Conservation (phyloP, 2,113 vertebrate species). For the Nipponia nippon region DNA sequence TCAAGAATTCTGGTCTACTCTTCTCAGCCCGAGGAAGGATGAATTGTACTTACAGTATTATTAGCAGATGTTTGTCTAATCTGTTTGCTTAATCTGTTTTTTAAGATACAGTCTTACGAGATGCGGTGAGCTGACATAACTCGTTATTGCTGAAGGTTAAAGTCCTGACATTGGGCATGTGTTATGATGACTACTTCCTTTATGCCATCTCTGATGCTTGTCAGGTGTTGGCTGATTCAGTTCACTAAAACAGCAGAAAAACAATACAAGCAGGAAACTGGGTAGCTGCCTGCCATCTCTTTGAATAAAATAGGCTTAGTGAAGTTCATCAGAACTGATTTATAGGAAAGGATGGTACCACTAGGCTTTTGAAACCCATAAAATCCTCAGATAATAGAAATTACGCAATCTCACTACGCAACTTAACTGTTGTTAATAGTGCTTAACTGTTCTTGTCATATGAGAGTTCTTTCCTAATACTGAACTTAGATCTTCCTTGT, state of each 20-base stretch:
- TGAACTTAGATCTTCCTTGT: neutral
- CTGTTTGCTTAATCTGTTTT: constrained; percentile 36
- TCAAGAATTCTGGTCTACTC: neutral
- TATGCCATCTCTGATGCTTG: neutral
- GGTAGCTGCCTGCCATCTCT: neutral
- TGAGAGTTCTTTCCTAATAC: neutral
- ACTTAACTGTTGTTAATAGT: neutral
- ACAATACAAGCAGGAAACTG: neutral
- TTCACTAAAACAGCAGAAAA: neutral
- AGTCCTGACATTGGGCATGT: neutral
- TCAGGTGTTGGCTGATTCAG: neutral
- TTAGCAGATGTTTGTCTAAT: constrained; percentile 35
- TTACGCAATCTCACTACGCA: neutral
- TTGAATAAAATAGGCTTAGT: neutral
- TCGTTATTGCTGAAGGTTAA: constrained; percentile 14
- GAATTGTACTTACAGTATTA: neutral
- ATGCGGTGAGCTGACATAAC: neutral
- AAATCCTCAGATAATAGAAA: neutral
- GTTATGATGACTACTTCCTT: neutral
- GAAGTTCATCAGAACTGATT: neutral
- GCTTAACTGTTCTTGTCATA: neutral
- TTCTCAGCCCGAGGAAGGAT: neutral
- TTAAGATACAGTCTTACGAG: neutral
- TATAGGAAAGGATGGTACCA: neutral
- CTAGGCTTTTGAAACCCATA: neutral